These are phyloP conservation scores for Rugalucina vietnamica DNA, from an alignment of 2,888 invertebrate genomes.

Conservation along the genomic window DNA sequence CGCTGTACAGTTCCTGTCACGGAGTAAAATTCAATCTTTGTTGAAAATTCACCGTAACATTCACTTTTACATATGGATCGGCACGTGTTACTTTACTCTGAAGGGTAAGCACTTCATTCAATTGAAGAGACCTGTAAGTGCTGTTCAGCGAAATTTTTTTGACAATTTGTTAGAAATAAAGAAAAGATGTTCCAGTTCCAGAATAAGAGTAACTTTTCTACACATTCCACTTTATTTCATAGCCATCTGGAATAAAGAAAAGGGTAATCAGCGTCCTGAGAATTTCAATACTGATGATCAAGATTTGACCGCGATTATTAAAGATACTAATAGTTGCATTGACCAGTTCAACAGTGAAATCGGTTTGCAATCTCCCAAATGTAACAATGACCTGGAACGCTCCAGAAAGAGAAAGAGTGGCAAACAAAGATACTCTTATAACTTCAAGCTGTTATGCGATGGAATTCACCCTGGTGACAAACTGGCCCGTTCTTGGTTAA, in stretches of 20 bases:
- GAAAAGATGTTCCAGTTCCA: neutral
- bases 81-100: neutral
- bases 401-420: neutral
- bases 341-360: neutral
- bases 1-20: neutral
- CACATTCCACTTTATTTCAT: neutral
- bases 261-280: neutral
- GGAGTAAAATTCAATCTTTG: neutral
- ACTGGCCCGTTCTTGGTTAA: neutral
- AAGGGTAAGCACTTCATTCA: neutral
- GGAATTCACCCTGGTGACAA: neutral
- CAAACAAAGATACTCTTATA: neutral
- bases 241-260: neutral
- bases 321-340: neutral
- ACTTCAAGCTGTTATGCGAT: neutral
- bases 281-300: neutral
- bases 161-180: neutral
- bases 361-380: neutral
- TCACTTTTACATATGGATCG: neutral
- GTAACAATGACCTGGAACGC: neutral
- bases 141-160: neutral
- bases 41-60: neutral
- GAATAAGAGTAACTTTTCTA: neutral
- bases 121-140: neutral
- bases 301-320: neutral